Evolutionary conservation across 2,113 vertebrate genomes (phyloP).

Genomic region (Empidonax traillii): DNA sequence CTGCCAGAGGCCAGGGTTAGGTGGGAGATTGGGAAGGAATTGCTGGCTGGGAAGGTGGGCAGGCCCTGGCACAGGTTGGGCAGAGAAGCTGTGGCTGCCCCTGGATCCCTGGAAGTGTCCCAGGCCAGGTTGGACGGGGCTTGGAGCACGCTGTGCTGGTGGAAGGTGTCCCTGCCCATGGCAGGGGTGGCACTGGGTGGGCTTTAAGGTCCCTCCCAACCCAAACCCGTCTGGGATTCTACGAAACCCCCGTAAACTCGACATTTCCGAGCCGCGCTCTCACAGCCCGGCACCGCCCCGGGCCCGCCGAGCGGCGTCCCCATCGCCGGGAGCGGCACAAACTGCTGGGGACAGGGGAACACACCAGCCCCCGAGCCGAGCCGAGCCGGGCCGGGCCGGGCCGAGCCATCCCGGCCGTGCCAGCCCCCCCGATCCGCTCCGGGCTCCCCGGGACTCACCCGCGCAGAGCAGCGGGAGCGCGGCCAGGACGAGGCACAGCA

Average conservation of each 20-base stretch:
- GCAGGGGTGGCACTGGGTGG: neutral
- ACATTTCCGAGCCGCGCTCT: neutral
- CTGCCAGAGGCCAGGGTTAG: no score
- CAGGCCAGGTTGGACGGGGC: neutral
- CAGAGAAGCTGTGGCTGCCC: neutral
- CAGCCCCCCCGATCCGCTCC: neutral
- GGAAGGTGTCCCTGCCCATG: neutral
- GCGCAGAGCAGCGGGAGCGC: neutral
- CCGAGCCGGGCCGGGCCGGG: neutral
- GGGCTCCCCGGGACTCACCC: neutral
- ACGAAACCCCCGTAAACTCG: neutral
- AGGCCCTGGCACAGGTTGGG: neutral
- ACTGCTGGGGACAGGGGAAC: neutral
- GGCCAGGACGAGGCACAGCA: neutral
- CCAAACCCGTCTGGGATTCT: neutral
- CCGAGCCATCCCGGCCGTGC: no score
- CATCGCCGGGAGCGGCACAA: no score
- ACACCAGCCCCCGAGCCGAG: neutral
- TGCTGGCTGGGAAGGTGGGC: no score
- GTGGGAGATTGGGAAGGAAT: no score
- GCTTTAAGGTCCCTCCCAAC: accelerated
- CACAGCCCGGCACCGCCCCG: neutral
- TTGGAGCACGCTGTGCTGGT: neutral
- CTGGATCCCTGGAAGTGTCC: neutral
- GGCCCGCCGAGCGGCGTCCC: neutral